Conservation (phyloP, 2,113 vertebrate genomes). For the Genyomyrus donnyi region DNA sequence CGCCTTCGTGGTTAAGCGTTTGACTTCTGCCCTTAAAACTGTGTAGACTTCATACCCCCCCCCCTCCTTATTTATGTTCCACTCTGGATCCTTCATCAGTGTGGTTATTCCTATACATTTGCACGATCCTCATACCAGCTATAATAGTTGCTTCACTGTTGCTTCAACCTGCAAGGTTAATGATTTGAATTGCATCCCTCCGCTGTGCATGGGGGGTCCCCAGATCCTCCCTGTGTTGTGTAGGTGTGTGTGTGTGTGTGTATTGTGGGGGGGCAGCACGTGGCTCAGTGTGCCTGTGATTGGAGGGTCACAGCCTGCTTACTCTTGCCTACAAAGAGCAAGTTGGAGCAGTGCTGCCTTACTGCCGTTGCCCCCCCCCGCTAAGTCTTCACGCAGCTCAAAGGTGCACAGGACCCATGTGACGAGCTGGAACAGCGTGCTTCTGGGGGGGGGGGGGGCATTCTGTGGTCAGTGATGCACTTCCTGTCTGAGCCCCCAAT, state of each 20-base stretch:
- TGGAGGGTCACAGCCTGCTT: no score
- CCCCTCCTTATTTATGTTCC: not conserved
- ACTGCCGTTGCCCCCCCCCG: not conserved
- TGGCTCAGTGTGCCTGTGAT: not conserved
- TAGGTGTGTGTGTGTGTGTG: not conserved
- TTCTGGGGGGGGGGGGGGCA: not conserved
- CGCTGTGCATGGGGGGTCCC: not conserved
- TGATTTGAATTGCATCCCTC: not conserved
- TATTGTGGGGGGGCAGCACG: not conserved
- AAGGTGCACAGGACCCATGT: not conserved
- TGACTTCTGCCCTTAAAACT: not conserved
- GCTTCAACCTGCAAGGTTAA: not conserved
- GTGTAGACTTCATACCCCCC: not conserved
- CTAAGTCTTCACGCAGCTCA: not conserved
- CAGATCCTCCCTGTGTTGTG: not conserved
- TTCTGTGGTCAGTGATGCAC: not conserved
- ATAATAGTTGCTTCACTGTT: not conserved
- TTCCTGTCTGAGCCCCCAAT: not conserved
- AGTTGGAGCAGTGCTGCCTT: not conserved
- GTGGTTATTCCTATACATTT: not conserved
- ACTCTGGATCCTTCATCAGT: not conserved
- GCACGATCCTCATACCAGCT: not conserved
- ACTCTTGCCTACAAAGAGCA: no score
- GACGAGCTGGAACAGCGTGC: not conserved
- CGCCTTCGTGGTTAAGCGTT: not conserved